Percentiles rank a stretch among this genome's conserved stretches.
These are phyloP conservation scores for Galeruca laticollis DNA, from an alignment of 2,888 invertebrate genomes.

Conservation along the genomic window DNA sequence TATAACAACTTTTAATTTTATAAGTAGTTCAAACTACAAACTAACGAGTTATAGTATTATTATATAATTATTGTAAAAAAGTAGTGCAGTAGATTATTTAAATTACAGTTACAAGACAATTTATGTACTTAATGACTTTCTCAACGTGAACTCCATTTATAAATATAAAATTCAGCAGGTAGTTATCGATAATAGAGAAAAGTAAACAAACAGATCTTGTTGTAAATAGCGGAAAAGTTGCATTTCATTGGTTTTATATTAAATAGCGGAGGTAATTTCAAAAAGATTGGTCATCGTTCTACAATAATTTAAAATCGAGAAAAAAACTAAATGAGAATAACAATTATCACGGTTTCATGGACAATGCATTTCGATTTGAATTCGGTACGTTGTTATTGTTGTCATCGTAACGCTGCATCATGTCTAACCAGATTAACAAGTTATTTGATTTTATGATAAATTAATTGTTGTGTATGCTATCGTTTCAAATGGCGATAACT, in stretches of 20 bases:
- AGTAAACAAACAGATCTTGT: not conserved
- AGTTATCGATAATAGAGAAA: not conserved
- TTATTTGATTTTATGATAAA: too few relatives aligned
- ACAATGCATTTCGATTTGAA: too few relatives aligned
- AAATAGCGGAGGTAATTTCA: too few relatives aligned
- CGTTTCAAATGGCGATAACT: too few relatives aligned
- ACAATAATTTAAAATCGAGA: too few relatives aligned
- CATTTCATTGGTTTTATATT: not conserved
- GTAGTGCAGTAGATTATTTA: conserved; percentile 1
- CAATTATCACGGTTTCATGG: too few relatives aligned
- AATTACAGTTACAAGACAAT: conserved; percentile 1
- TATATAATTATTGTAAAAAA: conserved; percentile 7
- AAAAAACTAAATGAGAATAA: too few relatives aligned
- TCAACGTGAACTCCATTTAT: conserved; percentile 1
- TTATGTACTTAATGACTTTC: conserved; percentile 7
- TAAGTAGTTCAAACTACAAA: not conserved
- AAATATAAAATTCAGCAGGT: not conserved
- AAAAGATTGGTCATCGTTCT: too few relatives aligned
- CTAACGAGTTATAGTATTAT: not conserved
- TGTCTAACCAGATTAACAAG: too few relatives aligned
- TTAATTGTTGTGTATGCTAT: too few relatives aligned
- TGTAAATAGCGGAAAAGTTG: not conserved
- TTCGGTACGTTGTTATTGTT: too few relatives aligned
- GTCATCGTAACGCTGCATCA: too few relatives aligned
- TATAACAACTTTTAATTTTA: not conserved